Conservation (phyloP, 2,113 vertebrate species). For the Oreochromis aureus region DNA sequence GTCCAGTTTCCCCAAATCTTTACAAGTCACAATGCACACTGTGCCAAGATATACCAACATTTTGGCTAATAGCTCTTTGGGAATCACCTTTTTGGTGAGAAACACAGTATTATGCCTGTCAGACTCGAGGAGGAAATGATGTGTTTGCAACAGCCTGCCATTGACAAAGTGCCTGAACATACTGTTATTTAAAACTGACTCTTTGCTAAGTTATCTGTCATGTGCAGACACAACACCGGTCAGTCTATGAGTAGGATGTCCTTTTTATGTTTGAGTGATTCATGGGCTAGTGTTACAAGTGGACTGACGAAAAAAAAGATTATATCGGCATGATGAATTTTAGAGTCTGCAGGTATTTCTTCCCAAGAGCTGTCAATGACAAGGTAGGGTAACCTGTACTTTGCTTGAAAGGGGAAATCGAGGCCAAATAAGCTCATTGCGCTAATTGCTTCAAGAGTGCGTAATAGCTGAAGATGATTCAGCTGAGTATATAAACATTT, state of each 20-base stretch:
- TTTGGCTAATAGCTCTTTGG: background rate
- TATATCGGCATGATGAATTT: background rate
- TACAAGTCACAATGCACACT: background rate
- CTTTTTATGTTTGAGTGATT: background rate
- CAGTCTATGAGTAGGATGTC: background rate
- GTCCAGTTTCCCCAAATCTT: background rate
- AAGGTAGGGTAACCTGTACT: background rate
- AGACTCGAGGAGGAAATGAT: background rate
- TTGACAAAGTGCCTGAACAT: background rate
- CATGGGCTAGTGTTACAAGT: background rate
- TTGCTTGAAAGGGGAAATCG: background rate
- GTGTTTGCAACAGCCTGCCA: background rate
- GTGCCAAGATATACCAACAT: background rate
- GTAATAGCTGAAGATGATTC: background rate
- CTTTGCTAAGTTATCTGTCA: background rate
- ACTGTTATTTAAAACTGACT: background rate
- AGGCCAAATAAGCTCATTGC: background rate
- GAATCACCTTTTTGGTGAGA: background rate
- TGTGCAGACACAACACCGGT: background rate
- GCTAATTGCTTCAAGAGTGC: background rate
- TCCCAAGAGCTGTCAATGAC: background rate
- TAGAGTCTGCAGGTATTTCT: background rate
- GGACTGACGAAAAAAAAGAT: background rate
- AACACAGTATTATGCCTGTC: background rate
- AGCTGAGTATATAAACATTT: background rate